phyloP scores from a whole-genome alignment of 2,888 invertebrate species.

The Pseudoips prasinana region DNA sequence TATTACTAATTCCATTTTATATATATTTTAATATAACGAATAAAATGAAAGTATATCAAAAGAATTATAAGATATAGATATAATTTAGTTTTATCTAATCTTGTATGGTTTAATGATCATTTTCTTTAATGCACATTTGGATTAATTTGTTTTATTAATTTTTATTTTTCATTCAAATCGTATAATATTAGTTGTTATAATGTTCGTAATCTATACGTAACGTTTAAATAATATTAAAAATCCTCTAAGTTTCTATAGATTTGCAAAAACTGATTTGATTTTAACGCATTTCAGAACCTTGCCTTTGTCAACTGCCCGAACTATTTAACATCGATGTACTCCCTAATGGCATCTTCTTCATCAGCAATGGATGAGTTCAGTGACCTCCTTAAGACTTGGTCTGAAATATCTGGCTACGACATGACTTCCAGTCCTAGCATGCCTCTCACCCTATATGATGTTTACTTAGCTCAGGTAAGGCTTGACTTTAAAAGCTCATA shows the following conservation, averaged over 20 bases:
- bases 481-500: no score
- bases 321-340: conserved; percentile 8
- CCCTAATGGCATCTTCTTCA: no score
- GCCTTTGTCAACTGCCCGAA: conserved; percentile 38
- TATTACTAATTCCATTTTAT: no score
- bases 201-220: not conserved
- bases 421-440: conserved; percentile 13
- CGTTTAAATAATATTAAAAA: not conserved
- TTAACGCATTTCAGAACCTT: conserved; percentile 30
- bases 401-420: conserved; percentile 17
- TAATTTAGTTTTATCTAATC: no score
- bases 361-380: conserved; percentile 21
- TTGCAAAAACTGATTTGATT: not conserved
- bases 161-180: no score
- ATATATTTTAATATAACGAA: no score
- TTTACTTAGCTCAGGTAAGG: conserved; percentile 37
- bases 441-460: conserved; percentile 29
- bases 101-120: no score
- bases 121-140: not conserved
- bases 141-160: no score
- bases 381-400: conserved; percentile 21
- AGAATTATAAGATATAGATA: no score
- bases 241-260: not conserved
- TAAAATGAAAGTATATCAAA: no score
- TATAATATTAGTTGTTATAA: not conserved